Evolutionary conservation across 92 coral and sea anemone species (phyloP), one percentile per base, ranked within the genome.

Genomic region (Bergia sp.): DNA sequence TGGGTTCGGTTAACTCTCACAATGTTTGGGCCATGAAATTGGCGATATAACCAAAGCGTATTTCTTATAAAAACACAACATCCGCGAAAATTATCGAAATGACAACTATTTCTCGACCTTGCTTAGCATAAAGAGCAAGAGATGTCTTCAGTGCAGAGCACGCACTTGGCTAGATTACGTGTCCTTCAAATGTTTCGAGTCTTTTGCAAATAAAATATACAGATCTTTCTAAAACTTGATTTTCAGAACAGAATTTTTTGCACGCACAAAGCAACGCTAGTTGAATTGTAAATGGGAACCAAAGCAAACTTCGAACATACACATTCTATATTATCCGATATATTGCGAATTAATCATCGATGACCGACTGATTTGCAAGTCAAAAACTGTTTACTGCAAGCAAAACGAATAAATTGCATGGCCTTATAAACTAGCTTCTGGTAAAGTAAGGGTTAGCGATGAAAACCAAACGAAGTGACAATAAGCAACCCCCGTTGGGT

Each of bases 351-450:
- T 77, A 84, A 23, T 71, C 44, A 23, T 57, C 87, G 49, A 29
- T 29, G 29, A 11, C 78, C 71, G 77, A 69, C 58, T 83, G 79
- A 84, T 84, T 84, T 84, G 87, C 87, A 84, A 84, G 87, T 84
- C 87, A 84, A 84, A 84, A 72, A 18, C 79, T 84, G 87, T 36
- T 71, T 84, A 38, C 79, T 36, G 23, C 41, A 38, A 84, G 77
- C 37, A 16, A 73, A 80, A 80, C 16, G 39, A 73, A 37, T 73
- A 18, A 80, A 18, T 61, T 61, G 58, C 72, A 43, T 55, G 61
- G 85, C 49, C 37, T 49, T 80, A 0, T 1, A 36, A 43, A 44
- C 10, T 55, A 69, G 41, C 29, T 84, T 44, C 29, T 43, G n/a
- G 58, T 3, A 83, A 83, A n/a, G 2, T 71, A 79, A 3, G 13